Evolutionary conservation across 2,888 invertebrate genomes (phyloP), one percentile per base, ranked within the genome.

Genomic region (Philopedon plagiatum): DNA sequence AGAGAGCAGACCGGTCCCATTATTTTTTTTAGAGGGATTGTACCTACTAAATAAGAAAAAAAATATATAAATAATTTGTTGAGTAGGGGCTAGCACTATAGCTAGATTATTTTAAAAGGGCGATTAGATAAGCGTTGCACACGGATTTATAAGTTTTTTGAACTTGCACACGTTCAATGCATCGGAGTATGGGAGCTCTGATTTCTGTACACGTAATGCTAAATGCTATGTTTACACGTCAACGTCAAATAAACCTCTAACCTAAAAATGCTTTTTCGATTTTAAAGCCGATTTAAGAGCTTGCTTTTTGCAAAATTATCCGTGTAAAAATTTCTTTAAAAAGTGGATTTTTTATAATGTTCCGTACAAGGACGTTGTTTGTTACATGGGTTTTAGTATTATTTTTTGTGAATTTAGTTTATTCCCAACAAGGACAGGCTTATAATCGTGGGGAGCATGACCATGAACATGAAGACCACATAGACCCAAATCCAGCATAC

Each of bases 401-500:
- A 21, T 51, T 39, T 13, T 29, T 51, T 26, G 18, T 68, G 23
- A 37, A 19, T 39, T 26, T 29, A 39, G 7, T 15, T 39, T 8
- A 8, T 19, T 39, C 18, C n/a, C 51, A 61, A 26, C 51, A 67
- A n/a, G 67, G 46, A n/a, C 66, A 66, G 58, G 15, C 11, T 19
- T 58, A 66, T 29, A 51, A 34, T 5, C 61, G 61, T 37, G 58
- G 13, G 15, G 51, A 29, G 19, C 54, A 63, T 11, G 21, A 46
- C 15, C 70, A 71, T 63, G 64, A 74, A 76, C 87, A 87, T 76
- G 83, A 86, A 72, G 80, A 81, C 61, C 85, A 80, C 63, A 76
- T 86, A 51, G 87, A 89, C 75, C 91, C 92, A 80, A 86, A 90
- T 60, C 91, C 96, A 18, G 89, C 93, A 62, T 96, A 91, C 83